Evolutionary conservation across 2,113 vertebrate genomes (phyloP).

Genomic region (Gallinago undulata): DNA sequence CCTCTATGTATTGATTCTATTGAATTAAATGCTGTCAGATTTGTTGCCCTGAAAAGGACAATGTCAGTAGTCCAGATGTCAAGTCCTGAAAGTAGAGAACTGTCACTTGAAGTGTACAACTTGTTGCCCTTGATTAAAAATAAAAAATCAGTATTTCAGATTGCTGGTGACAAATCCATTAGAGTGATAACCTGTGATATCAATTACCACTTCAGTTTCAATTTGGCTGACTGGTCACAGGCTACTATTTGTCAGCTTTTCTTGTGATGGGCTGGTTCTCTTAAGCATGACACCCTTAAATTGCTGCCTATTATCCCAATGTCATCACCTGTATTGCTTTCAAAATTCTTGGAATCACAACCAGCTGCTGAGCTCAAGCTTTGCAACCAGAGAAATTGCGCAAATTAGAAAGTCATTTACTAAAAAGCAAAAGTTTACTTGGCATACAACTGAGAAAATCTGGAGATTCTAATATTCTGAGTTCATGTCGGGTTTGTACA

Average conservation of each 20-base stretch:
- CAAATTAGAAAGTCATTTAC: constrained; percentile 55
- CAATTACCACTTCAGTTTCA: constrained; percentile 83
- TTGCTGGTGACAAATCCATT: constrained; percentile 79
- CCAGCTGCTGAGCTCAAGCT: constrained; percentile 66
- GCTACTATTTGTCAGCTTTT: constrained; percentile 72
- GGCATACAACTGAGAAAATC: constrained; percentile 39
- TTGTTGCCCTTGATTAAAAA: constrained; percentile 60
- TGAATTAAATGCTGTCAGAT: constrained; percentile 57
- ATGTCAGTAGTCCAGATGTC: constrained; percentile 17
- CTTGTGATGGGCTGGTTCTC: constrained; percentile 57
- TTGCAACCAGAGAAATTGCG: constrained; percentile 56
- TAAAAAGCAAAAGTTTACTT: constrained; percentile 62
- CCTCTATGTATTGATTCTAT: constrained; percentile 30
- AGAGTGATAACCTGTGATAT: constrained; percentile 77
- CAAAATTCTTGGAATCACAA: constrained; percentile 72
- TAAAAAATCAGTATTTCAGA: constrained; percentile 76
- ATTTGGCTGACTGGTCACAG: constrained; percentile 72
- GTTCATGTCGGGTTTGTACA: constrained; percentile 49
- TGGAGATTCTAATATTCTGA: constrained; percentile 56
- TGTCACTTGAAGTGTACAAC: constrained; percentile 67
- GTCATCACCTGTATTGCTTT: constrained; percentile 78
- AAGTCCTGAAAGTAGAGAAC: constrained; percentile 46
- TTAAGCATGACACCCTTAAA: constrained; percentile 83
- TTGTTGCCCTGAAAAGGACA: constrained; percentile 58
- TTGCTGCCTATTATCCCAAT: constrained; percentile 83